Percentiles rank a stretch among this genome's conserved stretches.
Conservation (phyloP, 2,888 invertebrate genomes). For the Xylota segnis region DNA sequence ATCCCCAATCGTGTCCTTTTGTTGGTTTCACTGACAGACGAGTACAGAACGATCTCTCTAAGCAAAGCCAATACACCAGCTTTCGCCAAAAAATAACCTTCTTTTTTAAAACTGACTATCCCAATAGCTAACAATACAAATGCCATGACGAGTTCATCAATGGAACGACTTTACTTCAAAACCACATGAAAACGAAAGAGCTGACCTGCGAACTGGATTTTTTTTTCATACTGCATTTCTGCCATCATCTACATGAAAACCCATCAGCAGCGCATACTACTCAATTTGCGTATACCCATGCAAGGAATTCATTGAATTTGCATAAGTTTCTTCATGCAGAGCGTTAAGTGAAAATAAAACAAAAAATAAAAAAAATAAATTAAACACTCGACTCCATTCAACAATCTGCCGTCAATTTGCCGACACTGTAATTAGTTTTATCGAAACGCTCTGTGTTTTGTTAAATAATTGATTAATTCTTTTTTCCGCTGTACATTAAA, state of each 20-base stretch:
- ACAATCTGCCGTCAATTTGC: conserved; percentile 21
- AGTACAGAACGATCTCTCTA: too few relatives aligned
- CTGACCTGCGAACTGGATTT: conserved; percentile 41
- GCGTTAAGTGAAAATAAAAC: conserved; percentile 6
- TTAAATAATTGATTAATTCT: conserved; percentile 8
- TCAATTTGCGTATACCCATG: conserved; percentile 15
- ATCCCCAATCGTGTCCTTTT: too few relatives aligned
- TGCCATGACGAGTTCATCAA: conserved; percentile 36
- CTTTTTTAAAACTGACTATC: neutral
- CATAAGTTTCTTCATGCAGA: conserved; percentile 47
- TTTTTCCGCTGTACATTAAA: neutral
- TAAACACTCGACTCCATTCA: conserved; percentile 4
- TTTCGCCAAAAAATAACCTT: too few relatives aligned
- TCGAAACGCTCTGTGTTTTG: conserved; percentile 11
- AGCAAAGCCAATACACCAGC: too few relatives aligned
- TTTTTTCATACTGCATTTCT: conserved; percentile 8
- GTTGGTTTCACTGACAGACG: too few relatives aligned
- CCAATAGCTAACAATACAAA: conserved; percentile 21
- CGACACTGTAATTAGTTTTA: conserved; percentile 26
- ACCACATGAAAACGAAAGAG: conserved; percentile 33
- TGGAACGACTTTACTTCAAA: conserved; percentile 8
- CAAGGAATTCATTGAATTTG: conserved; percentile 50
- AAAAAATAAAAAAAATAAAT: conserved; percentile 1
- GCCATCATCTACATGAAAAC: conserved; percentile 4
- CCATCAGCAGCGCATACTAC: neutral